Evolutionary conservation across 2,113 vertebrate genomes (phyloP), one percentile per base, ranked within the genome.

Genomic region (Gallinago paraguaiae): DNA sequence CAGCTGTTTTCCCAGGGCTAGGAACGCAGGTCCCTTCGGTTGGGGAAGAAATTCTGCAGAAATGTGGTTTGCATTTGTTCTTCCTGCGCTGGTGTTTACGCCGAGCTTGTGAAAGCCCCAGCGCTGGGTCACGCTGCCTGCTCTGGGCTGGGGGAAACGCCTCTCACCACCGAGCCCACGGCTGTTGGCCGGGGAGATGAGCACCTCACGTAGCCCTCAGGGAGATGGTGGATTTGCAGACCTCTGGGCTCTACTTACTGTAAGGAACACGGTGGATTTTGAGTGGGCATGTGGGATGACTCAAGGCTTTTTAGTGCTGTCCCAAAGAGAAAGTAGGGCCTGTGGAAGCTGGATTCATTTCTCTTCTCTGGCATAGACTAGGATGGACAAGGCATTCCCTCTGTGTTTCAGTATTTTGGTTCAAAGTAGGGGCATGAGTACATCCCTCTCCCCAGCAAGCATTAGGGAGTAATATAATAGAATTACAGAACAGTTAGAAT

Each of bases 1-100:
- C 93, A 97, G 94, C 94, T 96, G 92, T 96, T 91, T 92, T 95
- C 93, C 82, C 91, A 88, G 69, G 61, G 48, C 35, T 64, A 25
- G n/a, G 70, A 91, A 67, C 65, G 33, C 7, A 88, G 57, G 11
- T 76, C 94, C 28, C 35, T 76, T 83, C 19, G 3, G 37, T 0
- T 93, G 75, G 71, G 57, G 82, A 30, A 46, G 14, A 57, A 91
- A 41, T 27, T 88, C 25, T 85, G 54, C 17, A 12, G 89, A 88
- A 94, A 91, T 74, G 37, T 91, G 93, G 83, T 96, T 95, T 95
- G 75, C 82, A 77, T 97, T 96, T 96, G n/a, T 51, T 93, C 70
- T 96, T 94, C 82, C 87, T 93, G 94, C 82, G 53, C 82, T 94
- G 3, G 9, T 90, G 92, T 96, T 96, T 92, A 54, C 3, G 1